phyloP scores from a whole-genome alignment of 2,888 invertebrate species.

The Plebejus argus region DNA sequence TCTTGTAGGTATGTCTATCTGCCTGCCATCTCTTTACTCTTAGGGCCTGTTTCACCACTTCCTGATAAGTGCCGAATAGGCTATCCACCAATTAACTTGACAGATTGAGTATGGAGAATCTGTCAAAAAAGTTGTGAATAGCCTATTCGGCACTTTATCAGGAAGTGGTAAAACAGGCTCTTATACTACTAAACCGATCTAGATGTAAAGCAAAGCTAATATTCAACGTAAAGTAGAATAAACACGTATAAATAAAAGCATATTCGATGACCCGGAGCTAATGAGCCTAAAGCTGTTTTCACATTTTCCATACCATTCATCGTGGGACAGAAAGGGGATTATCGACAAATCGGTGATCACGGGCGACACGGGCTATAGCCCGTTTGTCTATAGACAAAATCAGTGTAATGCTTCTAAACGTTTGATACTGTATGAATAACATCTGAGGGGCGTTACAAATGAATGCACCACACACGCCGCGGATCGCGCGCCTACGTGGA shows the following conservation, averaged over 20 bases:
- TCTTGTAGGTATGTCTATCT: neutral
- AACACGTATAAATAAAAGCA: neutral
- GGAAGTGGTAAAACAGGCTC: too few relatives aligned
- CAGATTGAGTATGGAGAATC: too few relatives aligned
- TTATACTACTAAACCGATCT: neutral
- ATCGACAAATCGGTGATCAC: conserved; percentile 37
- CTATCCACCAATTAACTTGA: too few relatives aligned
- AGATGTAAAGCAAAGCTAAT: neutral
- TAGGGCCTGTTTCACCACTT: too few relatives aligned
- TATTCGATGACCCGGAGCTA: conserved; percentile 8
- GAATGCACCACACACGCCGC: conserved; percentile 58
- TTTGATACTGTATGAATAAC: conserved; percentile 75
- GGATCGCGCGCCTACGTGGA: conserved; percentile 49
- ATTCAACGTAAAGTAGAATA: neutral
- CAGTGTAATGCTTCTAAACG: conserved; percentile 67
- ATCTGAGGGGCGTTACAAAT: conserved; percentile 69
- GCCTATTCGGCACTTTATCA: too few relatives aligned
- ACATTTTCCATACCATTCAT: conserved; percentile 28
- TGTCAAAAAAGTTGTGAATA: too few relatives aligned
- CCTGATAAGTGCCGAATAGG: too few relatives aligned
- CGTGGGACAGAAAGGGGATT: conserved; percentile 26
- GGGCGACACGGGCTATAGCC: conserved; percentile 46
- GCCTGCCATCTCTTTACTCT: neutral
- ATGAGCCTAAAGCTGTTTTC: conserved; percentile 20
- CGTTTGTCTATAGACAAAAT: conserved; percentile 49